These are phyloP conservation scores for Dendropsophus ebraccatus DNA, from an alignment of 2,113 vertebrate genomes.

Conservation along the genomic window DNA sequence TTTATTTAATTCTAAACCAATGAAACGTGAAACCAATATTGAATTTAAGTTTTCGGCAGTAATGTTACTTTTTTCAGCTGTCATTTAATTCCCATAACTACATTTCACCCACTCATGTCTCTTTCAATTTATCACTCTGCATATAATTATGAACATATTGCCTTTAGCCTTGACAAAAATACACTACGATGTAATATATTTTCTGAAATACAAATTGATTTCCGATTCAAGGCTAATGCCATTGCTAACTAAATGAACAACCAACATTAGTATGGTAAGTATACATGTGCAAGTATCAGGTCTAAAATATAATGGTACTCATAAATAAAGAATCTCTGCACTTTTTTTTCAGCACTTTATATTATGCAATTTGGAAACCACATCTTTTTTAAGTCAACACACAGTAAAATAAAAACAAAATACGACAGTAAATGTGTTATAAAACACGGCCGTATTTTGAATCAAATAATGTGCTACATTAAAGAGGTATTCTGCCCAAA, in stretches of 20 bases:
- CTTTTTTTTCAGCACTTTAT: too few species aligned
- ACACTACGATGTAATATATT: conserved; percentile 6
- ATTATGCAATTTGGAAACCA: too few species aligned
- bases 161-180: conserved; percentile 25
- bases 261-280: background rate
- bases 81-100: conserved; percentile 12
- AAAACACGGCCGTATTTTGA: too few species aligned
- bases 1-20: background rate
- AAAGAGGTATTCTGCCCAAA: too few species aligned
- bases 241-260: background rate
- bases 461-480: too few species aligned
- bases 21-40: conserved; percentile 8
- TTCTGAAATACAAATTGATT: conserved; percentile 39
- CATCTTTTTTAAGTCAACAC: too few species aligned
- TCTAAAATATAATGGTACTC: background rate
- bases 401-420: too few species aligned
- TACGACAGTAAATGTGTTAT: too few species aligned
- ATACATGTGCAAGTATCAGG: background rate
- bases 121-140: conserved; percentile 32
- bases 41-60: background rate
- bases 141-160: conserved; percentile 47
- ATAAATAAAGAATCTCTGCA: background rate
- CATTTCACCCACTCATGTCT: conserved; percentile 15
- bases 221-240: conserved; percentile 1
- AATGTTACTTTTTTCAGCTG: conserved; percentile 17